These are phyloP conservation scores for Falco columbarius DNA, from an alignment of 2,797 vertebrate genomes.

Conservation along the genomic window DNA sequence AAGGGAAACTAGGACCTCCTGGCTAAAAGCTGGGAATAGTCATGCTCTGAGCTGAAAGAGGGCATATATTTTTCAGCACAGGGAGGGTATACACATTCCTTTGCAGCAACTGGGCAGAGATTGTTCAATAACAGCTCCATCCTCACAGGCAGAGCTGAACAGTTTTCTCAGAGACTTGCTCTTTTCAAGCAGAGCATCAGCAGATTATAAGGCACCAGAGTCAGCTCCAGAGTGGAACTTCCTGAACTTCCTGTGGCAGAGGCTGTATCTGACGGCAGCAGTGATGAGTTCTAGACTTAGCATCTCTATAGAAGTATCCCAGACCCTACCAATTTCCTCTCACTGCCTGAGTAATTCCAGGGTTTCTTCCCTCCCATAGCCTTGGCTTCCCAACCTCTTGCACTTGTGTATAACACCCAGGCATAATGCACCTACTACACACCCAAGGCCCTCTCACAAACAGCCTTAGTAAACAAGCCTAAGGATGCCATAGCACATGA, in stretches of 20 bases:
- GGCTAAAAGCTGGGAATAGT: background rate
- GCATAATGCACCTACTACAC: background rate
- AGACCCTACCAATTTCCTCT: background rate
- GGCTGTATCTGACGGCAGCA: background rate
- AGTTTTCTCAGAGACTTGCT: background rate
- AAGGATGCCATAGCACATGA: background rate
- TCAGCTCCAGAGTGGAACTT: background rate
- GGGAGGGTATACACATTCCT: background rate
- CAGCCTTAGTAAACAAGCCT: background rate
- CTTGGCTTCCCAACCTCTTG: background rate
- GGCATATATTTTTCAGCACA: background rate
- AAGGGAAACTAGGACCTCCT: background rate
- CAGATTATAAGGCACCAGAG: background rate
- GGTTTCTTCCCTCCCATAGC: background rate
- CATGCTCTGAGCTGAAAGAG: background rate
- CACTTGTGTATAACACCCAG: background rate
- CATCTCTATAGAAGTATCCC: background rate
- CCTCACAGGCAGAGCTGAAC: background rate
- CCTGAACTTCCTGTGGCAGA: background rate
- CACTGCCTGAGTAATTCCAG: background rate
- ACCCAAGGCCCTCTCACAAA: background rate
- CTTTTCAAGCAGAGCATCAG: background rate
- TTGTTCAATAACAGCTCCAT: background rate
- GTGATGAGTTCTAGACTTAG: background rate
- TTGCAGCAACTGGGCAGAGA: background rate